phyloP scores from a whole-genome alignment of 30 jellyfish, hydroid and myxozoan species.

The Pelagia noctiluca region DNA sequence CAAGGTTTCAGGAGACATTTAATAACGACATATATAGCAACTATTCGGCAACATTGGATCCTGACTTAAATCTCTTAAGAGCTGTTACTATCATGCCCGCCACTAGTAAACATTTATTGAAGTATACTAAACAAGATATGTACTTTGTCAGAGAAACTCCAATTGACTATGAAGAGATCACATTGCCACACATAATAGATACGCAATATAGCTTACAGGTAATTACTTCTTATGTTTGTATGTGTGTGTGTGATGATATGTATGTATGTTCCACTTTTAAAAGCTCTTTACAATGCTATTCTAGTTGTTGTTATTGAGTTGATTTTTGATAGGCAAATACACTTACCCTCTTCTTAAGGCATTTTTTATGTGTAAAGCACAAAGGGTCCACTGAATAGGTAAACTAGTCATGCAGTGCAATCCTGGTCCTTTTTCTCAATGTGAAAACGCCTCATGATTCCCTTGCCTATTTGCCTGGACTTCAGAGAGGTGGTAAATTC shows the following conservation, averaged over 20 bases:
- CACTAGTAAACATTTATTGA: slow-evolving; percentile 77
- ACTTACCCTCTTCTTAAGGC: no score
- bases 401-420: no score
- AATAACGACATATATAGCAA: slow-evolving; percentile 84
- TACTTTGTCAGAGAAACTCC: slow-evolving; percentile 80
- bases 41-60: slow-evolving; percentile 57
- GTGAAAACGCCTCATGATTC: no score
- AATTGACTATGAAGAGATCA: slow-evolving; percentile 59
- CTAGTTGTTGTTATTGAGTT: no score
- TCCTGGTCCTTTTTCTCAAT: no score
- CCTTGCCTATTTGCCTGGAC: no score
- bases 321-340: no score
- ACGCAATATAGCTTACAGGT: slow-evolving; percentile 78
- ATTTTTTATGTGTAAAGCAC: no score
- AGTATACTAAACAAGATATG: slow-evolving; percentile 67
- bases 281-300: no score
- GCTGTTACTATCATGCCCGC: slow-evolving; percentile 81
- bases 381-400: no score
- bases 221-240: neutral
- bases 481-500: no score
- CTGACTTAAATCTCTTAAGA: slow-evolving; percentile 49
- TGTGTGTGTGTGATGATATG: neutral
- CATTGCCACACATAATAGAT: slow-evolving; percentile 72
- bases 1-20: slow-evolving; percentile 31
- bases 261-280: neutral